Conservation (phyloP, 2,797 vertebrate genomes). For the Liasis olivaceus region DNA sequence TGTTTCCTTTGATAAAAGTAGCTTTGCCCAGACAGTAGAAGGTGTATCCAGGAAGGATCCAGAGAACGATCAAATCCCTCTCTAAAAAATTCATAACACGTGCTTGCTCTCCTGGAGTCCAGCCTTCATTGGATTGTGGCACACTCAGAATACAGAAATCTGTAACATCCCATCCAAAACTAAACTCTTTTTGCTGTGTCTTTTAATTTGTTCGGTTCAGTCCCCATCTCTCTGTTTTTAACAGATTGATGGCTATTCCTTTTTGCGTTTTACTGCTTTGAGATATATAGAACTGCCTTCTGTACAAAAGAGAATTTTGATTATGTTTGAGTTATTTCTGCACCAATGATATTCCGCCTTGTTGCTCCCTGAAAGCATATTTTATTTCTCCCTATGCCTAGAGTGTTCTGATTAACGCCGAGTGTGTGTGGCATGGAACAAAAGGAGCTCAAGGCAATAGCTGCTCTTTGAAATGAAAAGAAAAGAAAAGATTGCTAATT, state of each 20-base stretch:
- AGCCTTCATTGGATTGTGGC: not conserved
- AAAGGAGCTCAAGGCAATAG: slow-evolving; percentile 37
- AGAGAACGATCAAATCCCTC: not conserved
- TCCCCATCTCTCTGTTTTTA: not conserved
- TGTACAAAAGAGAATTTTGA: not conserved
- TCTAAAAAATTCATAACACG: not conserved
- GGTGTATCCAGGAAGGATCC: not conserved
- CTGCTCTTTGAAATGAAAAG: not conserved
- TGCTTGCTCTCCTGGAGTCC: not conserved
- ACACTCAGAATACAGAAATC: not conserved
- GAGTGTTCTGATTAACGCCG: slow-evolving; percentile 30
- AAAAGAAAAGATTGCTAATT: not conserved
- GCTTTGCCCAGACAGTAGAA: not conserved
- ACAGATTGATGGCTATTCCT: not conserved
- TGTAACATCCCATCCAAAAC: not conserved
- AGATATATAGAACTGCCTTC: not conserved
- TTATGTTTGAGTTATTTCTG: slow-evolving; percentile 20
- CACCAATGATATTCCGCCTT: slow-evolving; percentile 5
- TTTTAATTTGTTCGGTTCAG: not conserved
- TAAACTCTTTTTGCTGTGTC: not conserved
- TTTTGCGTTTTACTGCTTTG: not conserved
- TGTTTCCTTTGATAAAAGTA: not conserved
- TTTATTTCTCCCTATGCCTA: slow-evolving; percentile 1
- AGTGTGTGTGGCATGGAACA: slow-evolving; percentile 21
- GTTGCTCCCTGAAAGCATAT: not conserved